A percentile compares a stretch with the other conserved stretches of the same genome.
Evolutionary conservation across 2,888 invertebrate species (phyloP).

Genomic region (Napeogenes inachia): DNA sequence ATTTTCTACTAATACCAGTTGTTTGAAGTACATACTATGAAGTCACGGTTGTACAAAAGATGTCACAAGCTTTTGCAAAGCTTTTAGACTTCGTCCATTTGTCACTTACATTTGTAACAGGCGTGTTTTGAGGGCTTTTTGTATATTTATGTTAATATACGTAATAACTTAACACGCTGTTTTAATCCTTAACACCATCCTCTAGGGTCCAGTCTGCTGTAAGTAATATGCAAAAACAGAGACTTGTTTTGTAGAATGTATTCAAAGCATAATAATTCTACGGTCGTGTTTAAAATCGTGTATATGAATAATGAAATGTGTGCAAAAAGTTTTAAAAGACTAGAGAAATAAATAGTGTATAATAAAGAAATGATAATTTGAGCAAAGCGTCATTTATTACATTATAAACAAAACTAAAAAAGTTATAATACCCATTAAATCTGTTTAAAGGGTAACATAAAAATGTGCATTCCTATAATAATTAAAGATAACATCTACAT

Average conservation of each 20-base stretch:
- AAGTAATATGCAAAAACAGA: neutral
- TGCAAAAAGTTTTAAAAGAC: conserved; percentile 7
- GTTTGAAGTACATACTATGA: neutral
- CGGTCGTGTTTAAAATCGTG: conserved; percentile 22
- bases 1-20: neutral
- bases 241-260: conserved; percentile 4
- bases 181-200: neutral
- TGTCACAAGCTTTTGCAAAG: conserved; percentile 17
- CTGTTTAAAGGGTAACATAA: neutral
- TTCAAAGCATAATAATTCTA: conserved; percentile 11
- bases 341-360: neutral
- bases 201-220: neutral
- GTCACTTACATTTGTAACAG: conserved; percentile 25
- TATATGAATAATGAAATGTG: conserved; percentile 13
- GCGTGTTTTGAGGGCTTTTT: conserved; percentile 23
- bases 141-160: conserved; percentile 12
- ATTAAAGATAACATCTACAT: conserved; percentile 8
- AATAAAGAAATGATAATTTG: neutral
- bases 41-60: conserved; percentile 5
- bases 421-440: neutral
- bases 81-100: conserved; percentile 25
- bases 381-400: neutral
- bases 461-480: neutral
- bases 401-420: no score
- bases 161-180: conserved; percentile 5